Evolutionary conservation across 1,140 invertebrate genomes (phyloP), one percentile per base, ranked within the genome.

Genomic region (Mya arenaria): DNA sequence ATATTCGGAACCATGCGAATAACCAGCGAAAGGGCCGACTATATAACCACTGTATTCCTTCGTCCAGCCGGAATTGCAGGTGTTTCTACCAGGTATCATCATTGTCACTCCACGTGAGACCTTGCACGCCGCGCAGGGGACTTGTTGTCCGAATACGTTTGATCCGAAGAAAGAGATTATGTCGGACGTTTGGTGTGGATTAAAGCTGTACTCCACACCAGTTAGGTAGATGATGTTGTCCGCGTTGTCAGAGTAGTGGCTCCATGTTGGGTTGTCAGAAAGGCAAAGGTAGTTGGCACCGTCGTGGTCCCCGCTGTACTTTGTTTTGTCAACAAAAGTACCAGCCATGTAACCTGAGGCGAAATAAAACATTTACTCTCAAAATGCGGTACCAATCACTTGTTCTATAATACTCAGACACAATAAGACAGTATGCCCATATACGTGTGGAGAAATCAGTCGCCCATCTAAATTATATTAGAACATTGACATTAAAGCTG

Each of bases 11-110:
- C 39, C 28, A 0, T 56, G 55, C n/a, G 41, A 5, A 37, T 81
- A 60, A 1, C 39, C 37, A 1, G 17, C 23, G 48, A 58, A 71
- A 4, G 56, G 58, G 25, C 65, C 65, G 48, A 84, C 78, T 15
- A 84, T 36, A 39, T 84, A 84, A 8, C 83, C 83, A 48, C 52
- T 74, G 36, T 84, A 84, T 34, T 84, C 83, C 60, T 63, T 60
- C 1, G 60, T 84, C 77, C 83, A 84, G 23, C 83, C 77, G n/a
- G 28, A 15, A 39, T 56, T 66, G 36, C 77, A 84, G 23, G 56
- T 52, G 25, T 48, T 81, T 34, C 77, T 81, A 1, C 83, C 75
- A 19, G 83, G 71, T n/a, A 81, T 81, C 83, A 84, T 81, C 10
- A 81, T 23, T 25, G 15, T 60, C 4, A 71, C 81, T 8, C 44